Evolutionary conservation across 1,140 invertebrate species (phyloP).

Genomic region (Drosophila melanogaster): DNA sequence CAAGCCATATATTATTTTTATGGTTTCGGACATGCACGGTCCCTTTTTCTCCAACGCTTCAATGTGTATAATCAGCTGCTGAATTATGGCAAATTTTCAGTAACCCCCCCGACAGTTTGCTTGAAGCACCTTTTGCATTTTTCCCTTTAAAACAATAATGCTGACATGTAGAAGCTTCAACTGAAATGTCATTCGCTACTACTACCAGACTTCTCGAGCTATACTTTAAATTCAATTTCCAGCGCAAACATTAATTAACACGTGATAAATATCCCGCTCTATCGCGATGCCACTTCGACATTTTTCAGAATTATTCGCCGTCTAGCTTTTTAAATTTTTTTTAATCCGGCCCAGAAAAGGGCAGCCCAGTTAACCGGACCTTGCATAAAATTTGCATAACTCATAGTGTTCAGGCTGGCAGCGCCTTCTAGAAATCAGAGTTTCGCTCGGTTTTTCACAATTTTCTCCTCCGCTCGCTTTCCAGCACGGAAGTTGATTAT

Average conservation of each 20-base stretch:
- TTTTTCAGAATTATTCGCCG: slow-evolving; percentile 59
- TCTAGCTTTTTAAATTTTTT: slow-evolving; percentile 18
- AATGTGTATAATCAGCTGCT: slow-evolving; percentile 76
- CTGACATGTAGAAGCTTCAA: neutral
- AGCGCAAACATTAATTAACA: slow-evolving; percentile 76
- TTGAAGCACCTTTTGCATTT: neutral
- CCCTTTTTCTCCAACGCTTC: slow-evolving; percentile 1
- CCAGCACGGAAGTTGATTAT: slow-evolving; percentile 82
- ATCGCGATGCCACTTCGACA: slow-evolving; percentile 66
- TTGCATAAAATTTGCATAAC: slow-evolving; percentile 78
- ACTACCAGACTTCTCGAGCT: neutral
- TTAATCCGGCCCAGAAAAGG: neutral
- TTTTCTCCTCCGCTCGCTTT: slow-evolving; percentile 15
- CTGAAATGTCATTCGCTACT: neutral
- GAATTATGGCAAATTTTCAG: slow-evolving; percentile 69
- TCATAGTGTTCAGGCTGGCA: slow-evolving; percentile 48
- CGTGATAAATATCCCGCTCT: slow-evolving; percentile 70
- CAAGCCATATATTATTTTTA: slow-evolving; percentile 69
- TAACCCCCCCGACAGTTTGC: neutral
- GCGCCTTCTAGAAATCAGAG: slow-evolving; percentile 63
- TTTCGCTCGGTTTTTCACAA: slow-evolving; percentile 46
- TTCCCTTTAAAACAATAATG: slow-evolving; percentile 8
- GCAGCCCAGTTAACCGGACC: slow-evolving; percentile 4
- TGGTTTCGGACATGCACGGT: slow-evolving; percentile 72
- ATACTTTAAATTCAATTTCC: slow-evolving; percentile 60